A percentile compares a stretch with the other conserved stretches of the same genome.
Conservation (phyloP, 1,140 invertebrate species). For the Spodoptera litura region DNA sequence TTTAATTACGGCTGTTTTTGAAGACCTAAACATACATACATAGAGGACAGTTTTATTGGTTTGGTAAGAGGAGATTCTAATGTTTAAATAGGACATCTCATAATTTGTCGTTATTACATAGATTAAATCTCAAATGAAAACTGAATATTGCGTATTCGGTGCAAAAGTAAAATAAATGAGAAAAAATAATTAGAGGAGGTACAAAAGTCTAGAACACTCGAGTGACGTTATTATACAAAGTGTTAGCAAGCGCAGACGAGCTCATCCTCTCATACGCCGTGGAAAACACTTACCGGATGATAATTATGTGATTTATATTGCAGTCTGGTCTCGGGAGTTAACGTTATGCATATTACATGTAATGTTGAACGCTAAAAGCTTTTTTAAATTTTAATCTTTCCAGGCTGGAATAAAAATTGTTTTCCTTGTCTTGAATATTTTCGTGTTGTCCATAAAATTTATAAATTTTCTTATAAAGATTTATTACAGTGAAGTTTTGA, state of each 20-base stretch:
- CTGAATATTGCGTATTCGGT: too few relatives aligned
- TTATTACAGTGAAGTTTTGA: neutral
- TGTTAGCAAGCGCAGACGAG: slow-evolving; percentile 14
- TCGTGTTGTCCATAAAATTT: too few relatives aligned
- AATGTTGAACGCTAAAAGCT: slow-evolving; percentile 16
- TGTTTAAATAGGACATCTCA: too few relatives aligned
- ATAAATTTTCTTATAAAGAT: neutral
- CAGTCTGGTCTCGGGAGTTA: slow-evolving; percentile 8
- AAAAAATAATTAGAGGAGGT: neutral
- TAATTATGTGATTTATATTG: slow-evolving; percentile 30
- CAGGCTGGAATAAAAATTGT: neutral
- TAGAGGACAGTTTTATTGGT: too few relatives aligned
- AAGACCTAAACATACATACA: too few relatives aligned
- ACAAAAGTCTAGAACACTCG: neutral
- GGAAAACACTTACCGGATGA: slow-evolving; percentile 25
- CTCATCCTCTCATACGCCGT: slow-evolving; percentile 2
- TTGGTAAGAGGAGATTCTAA: too few relatives aligned
- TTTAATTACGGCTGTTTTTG: too few relatives aligned
- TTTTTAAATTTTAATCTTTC: slow-evolving; percentile 12
- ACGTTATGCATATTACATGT: slow-evolving; percentile 15
- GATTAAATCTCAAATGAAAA: too few relatives aligned
- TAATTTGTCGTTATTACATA: too few relatives aligned
- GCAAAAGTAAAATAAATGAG: too few relatives aligned
- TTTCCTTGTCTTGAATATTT: neutral
- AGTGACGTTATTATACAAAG: neutral